These are phyloP conservation scores for Melanogrammus aeglefinus DNA, from an alignment of 2,797 vertebrate genomes.

Conservation along the genomic window DNA sequence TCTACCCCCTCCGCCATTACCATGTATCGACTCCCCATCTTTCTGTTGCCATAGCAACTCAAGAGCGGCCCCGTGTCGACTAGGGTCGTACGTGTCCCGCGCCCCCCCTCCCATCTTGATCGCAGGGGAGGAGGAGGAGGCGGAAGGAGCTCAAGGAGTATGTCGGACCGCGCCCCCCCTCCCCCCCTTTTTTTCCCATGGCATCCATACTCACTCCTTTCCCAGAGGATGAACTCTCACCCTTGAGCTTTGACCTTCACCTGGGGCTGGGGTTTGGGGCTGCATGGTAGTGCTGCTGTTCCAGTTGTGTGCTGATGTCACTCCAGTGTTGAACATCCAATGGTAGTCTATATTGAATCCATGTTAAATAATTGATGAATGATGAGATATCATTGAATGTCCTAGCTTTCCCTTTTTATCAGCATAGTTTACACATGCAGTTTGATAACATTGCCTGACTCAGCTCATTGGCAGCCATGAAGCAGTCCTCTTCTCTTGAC, in stretches of 20 bases:
- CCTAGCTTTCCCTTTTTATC: neutral
- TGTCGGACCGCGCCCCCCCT: conserved; percentile 47
- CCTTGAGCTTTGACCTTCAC: conserved; percentile 32
- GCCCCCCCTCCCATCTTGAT: conserved; percentile 77
- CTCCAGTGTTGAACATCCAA: conserved; percentile 6
- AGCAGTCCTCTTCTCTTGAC: neutral
- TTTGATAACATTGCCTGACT: neutral
- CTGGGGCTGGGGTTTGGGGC: conserved; percentile 38
- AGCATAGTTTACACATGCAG: neutral
- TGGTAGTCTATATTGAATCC: neutral
- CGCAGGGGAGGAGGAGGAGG: conserved; percentile 68
- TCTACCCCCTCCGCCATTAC: conserved; percentile 15
- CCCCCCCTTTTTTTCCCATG: conserved; percentile 27
- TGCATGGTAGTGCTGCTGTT: conserved; percentile 64
- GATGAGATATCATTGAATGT: neutral
- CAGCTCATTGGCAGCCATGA: neutral
- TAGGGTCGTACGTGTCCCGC: conserved; percentile 60
- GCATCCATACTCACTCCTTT: neutral
- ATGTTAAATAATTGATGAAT: neutral
- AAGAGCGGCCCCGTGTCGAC: conserved; percentile 64
- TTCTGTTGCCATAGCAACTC: conserved; percentile 68
- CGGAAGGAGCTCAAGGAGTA: conserved; percentile 81
- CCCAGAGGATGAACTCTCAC: conserved; percentile 26
- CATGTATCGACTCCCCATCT: conserved; percentile 18
- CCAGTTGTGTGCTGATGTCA: conserved; percentile 44